These are phyloP conservation scores for Nothocercus nigrocapillus DNA, from an alignment of 2,113 vertebrate genomes.

Conservation along the genomic window DNA sequence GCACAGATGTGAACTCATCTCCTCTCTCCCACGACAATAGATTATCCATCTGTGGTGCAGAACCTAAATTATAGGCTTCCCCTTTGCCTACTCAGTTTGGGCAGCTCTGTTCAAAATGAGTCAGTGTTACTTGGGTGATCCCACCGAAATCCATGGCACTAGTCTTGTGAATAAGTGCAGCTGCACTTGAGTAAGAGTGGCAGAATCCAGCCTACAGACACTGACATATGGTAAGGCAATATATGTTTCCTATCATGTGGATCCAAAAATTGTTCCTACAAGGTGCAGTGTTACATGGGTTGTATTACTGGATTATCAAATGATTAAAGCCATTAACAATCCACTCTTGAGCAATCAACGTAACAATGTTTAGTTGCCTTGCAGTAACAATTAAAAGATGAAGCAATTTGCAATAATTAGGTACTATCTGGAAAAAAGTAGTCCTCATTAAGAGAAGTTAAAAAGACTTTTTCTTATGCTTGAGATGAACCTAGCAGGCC, in stretches of 20 bases:
- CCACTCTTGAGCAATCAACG: conserved; percentile 79
- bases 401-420: conserved; percentile 84
- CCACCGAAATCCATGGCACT: not conserved
- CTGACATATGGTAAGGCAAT: not conserved
- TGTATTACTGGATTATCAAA: conserved; percentile 80
- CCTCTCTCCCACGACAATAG: not conserved
- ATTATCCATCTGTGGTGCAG: not conserved
- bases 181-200: not conserved
- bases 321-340: conserved; percentile 82
- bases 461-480: conserved; percentile 72
- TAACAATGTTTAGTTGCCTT: conserved; percentile 82
- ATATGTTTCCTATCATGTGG: conserved; percentile 13
- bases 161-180: not conserved
- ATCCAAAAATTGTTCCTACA: conserved; percentile 63
- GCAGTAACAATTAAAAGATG: conserved; percentile 82
- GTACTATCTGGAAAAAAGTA: conserved; percentile 76
- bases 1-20: not conserved
- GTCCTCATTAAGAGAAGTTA: conserved; percentile 78
- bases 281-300: conserved; percentile 73
- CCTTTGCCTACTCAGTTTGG: not conserved
- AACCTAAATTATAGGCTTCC: not conserved
- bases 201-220: not conserved
- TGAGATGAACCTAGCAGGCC: conserved; percentile 66
- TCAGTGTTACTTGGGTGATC: not conserved
- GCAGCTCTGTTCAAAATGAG: not conserved